Conservation (phyloP, 2,888 invertebrate species). For the Lacanobia oleracea region DNA sequence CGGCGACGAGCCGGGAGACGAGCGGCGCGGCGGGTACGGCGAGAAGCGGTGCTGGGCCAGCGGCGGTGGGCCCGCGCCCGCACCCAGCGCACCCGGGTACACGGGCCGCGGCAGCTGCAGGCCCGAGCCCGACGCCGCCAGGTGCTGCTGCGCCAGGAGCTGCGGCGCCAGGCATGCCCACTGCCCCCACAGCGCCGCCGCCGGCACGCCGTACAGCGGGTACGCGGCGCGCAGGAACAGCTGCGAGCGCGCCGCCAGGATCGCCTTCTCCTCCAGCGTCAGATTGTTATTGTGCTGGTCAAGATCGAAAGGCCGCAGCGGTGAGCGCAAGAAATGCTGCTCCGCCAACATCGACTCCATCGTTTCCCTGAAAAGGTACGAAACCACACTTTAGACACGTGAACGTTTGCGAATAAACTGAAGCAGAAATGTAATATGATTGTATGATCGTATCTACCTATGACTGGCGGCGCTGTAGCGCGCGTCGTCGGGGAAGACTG, state of each 20-base stretch:
- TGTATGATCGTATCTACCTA: slow-evolving; percentile 86
- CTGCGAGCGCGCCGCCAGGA: slow-evolving; percentile 94
- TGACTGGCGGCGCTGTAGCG: slow-evolving; percentile 88
- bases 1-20: slow-evolving; percentile 91
- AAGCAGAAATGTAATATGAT: slow-evolving; percentile 68
- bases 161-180: slow-evolving; percentile 93
- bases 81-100: slow-evolving; percentile 80
- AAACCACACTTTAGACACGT: slow-evolving; percentile 55
- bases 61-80: slow-evolving; percentile 66
- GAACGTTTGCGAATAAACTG: slow-evolving; percentile 29
- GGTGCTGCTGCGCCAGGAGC: slow-evolving; percentile 92
- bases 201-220: slow-evolving; percentile 89
- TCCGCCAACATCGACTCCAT: slow-evolving; percentile 97
- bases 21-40: slow-evolving; percentile 89
- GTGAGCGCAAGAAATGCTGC: slow-evolving; percentile 95
- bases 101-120: slow-evolving; percentile 89
- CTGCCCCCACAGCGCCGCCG: slow-evolving; percentile 93
- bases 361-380: slow-evolving; percentile 93
- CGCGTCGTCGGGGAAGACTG: slow-evolving; percentile 89
- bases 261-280: slow-evolving; percentile 94
- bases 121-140: slow-evolving; percentile 89
- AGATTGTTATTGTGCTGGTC: slow-evolving; percentile 93
- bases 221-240: slow-evolving; percentile 93
- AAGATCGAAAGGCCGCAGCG: slow-evolving; percentile 93
- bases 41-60: slow-evolving; percentile 92